Evolutionary conservation across 2,888 invertebrate species (phyloP).

Genomic region (Sarcophaga caerulescens): DNA sequence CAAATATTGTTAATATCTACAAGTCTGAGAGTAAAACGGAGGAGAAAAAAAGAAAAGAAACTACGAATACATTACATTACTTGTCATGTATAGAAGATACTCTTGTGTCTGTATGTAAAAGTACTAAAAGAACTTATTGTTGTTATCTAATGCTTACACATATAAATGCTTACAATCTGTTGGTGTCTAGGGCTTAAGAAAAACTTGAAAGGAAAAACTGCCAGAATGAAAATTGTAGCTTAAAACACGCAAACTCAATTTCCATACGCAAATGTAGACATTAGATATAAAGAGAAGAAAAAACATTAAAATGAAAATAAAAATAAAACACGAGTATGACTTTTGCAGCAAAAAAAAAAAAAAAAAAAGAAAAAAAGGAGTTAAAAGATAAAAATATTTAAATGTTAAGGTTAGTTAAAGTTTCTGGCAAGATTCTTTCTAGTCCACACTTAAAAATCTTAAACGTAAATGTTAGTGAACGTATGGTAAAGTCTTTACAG

Average conservation of each 20-base stretch:
- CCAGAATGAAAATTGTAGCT: slow-evolving; percentile 29
- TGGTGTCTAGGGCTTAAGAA: slow-evolving; percentile 47
- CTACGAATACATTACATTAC: slow-evolving; percentile 19
- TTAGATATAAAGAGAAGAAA: slow-evolving; percentile 47
- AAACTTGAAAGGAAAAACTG: slow-evolving; percentile 7
- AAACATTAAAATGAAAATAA: not conserved
- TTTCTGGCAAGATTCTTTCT: slow-evolving; percentile 11
- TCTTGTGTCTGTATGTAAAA: slow-evolving; percentile 24
- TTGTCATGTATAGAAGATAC: slow-evolving; percentile 33
- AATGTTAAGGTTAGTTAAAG: slow-evolving; percentile 35
- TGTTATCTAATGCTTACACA: slow-evolving; percentile 64
- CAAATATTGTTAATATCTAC: not conserved
- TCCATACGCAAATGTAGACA: slow-evolving; percentile 65
- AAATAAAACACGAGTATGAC: not conserved
- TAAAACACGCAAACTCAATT: slow-evolving; percentile 62
- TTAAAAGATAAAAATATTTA: slow-evolving; percentile 13
- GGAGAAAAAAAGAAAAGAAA: not conserved
- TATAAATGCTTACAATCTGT: slow-evolving; percentile 56
- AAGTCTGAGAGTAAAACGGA: not conserved
- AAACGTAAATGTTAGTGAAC: slow-evolving; percentile 3
- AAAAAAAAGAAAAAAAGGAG: slow-evolving; percentile 1
- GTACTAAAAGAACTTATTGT: slow-evolving; percentile 22
- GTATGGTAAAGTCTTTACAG: slow-evolving; percentile 18
- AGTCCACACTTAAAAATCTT: slow-evolving; percentile 18
- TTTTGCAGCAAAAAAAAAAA: slow-evolving; percentile 1